phyloP scores from a whole-genome alignment of 2,888 invertebrate genomes.

The Opisthograptis luteolata region DNA sequence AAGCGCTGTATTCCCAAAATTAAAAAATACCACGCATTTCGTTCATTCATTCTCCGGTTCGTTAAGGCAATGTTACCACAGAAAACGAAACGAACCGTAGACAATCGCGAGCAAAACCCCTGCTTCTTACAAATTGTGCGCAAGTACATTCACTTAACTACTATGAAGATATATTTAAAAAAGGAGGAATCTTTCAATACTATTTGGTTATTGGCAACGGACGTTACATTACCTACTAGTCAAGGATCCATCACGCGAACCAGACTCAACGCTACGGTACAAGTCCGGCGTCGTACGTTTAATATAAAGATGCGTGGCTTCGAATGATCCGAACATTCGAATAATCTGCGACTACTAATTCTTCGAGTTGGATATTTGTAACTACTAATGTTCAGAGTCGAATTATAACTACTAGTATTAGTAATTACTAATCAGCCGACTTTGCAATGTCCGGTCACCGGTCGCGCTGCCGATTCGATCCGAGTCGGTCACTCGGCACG shows the following conservation, averaged over 20 bases:
- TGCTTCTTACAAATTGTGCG: slow-evolving; percentile 59
- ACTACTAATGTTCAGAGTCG: too few relatives aligned
- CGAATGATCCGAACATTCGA: too few relatives aligned
- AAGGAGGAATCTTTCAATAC: slow-evolving; percentile 74
- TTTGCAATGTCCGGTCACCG: too few relatives aligned
- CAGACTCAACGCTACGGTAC: slow-evolving; percentile 48
- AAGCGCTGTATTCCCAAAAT: not conserved
- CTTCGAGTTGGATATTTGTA: too few relatives aligned
- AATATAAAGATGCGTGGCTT: too few relatives aligned
- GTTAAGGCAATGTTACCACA: not conserved
- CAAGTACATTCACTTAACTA: slow-evolving; percentile 73
- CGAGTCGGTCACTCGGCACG: too few relatives aligned
- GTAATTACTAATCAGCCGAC: too few relatives aligned
- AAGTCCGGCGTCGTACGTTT: slow-evolving; percentile 23
- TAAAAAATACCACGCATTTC: not conserved
- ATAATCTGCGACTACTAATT: too few relatives aligned
- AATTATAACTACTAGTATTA: too few relatives aligned
- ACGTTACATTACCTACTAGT: slow-evolving; percentile 56
- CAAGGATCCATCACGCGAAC: slow-evolving; percentile 57
- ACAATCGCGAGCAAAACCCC: not conserved
- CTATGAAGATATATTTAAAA: slow-evolving; percentile 71
- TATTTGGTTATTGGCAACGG: slow-evolving; percentile 79
- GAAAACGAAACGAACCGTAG: not conserved
- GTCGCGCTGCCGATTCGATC: too few relatives aligned
- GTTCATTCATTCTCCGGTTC: not conserved